phyloP scores from a whole-genome alignment of 2,113 vertebrate genomes.

The Empidonax traillii region DNA sequence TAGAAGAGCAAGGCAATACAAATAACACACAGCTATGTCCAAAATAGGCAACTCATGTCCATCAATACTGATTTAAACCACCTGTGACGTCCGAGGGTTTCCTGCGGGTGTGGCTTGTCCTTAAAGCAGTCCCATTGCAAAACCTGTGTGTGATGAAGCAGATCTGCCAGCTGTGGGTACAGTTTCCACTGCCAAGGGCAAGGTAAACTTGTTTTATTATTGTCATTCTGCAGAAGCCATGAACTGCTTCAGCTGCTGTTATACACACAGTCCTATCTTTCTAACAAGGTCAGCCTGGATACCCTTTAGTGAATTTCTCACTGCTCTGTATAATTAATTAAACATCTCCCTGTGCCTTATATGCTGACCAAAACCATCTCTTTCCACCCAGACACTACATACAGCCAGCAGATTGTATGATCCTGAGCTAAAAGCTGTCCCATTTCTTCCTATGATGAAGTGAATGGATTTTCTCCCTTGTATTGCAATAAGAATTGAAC shows the following conservation, averaged over 20 bases:
- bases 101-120: background rate
- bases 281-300: background rate
- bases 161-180: background rate
- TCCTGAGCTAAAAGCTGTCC: background rate
- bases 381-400: background rate
- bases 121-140: background rate
- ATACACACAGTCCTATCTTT: background rate
- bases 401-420: background rate
- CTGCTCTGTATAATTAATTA: background rate
- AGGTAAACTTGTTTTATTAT: background rate
- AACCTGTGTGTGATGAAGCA: background rate
- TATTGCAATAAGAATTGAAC: background rate
- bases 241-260: background rate
- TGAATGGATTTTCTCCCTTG: background rate
- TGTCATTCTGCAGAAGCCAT: background rate
- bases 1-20: background rate
- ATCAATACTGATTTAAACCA: background rate
- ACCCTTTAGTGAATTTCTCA: background rate
- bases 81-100: background rate
- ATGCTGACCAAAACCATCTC: background rate
- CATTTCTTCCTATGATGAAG: background rate
- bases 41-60: background rate
- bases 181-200: background rate
- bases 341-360: background rate
- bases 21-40: background rate